phyloP scores from a whole-genome alignment of 2,113 vertebrate species.

The Dromiciops gliroides region DNA sequence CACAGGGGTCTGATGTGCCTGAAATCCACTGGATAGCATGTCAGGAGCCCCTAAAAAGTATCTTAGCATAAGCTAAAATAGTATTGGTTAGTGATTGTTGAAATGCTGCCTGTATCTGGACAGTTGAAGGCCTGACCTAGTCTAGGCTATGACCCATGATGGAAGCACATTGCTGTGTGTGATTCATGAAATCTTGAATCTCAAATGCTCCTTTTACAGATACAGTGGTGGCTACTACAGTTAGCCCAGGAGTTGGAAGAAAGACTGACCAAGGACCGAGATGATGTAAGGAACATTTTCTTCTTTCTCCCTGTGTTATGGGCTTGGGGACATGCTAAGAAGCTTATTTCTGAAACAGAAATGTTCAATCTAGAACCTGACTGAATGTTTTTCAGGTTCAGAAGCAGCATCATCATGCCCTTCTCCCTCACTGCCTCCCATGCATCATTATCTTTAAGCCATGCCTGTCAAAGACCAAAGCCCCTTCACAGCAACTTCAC shows the following conservation, averaged over 20 bases:
- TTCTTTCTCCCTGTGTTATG: conserved; percentile 50
- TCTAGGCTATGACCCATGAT: not conserved
- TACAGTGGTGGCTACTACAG: conserved; percentile 95
- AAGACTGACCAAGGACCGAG: conserved; percentile 92
- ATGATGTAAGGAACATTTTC: conserved; percentile 86
- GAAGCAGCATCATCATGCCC: not conserved
- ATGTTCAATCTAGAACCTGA: not conserved
- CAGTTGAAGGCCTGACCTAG: not conserved
- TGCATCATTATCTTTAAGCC: conserved; percentile 10
- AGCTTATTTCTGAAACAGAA: conserved; percentile 15
- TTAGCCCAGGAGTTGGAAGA: conserved; percentile 95
- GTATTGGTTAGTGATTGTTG: not conserved
- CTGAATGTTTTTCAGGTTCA: not conserved
- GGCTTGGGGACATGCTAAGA: conserved; percentile 47
- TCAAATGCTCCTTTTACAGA: conserved; percentile 80
- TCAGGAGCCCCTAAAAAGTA: conserved; percentile 31
- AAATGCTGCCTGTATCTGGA: not conserved
- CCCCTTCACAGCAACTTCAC: not conserved
- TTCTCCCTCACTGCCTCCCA: not conserved
- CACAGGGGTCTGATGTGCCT: conserved; percentile 33
- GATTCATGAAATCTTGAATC: conserved; percentile 45
- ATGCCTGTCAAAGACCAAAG: not conserved
- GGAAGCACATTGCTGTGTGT: not conserved
- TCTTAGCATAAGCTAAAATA: conserved; percentile 9
- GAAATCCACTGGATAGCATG: conserved; percentile 28